Conservation (phyloP, 1,140 invertebrate species). For the Drosophila bifasciata region DNA sequence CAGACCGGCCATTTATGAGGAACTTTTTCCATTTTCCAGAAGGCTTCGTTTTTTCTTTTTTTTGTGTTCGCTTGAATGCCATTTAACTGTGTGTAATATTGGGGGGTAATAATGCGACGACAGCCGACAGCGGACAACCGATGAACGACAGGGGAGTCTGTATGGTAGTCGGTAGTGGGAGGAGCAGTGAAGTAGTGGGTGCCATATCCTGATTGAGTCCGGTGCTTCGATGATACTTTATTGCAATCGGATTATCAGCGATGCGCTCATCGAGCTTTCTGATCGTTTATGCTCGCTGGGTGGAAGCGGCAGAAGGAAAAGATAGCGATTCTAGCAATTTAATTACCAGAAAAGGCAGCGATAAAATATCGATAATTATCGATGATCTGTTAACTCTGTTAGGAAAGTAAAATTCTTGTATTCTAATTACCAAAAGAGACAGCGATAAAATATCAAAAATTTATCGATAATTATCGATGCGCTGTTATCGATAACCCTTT, state of each 20-base stretch:
- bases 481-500: no score
- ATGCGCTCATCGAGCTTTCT: not conserved
- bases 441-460: no score
- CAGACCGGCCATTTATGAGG: conserved; percentile 58
- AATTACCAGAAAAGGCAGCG: no score
- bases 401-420: no score
- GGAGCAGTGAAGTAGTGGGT: not conserved
- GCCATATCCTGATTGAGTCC: conserved; percentile 53
- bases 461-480: no score
- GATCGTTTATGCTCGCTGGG: no score
- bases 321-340: no score
- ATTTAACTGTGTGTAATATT: conserved; percentile 67
- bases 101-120: conserved; percentile 44
- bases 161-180: no score
- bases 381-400: no score
- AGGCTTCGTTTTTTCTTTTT: conserved; percentile 2
- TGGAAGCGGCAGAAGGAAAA: no score
- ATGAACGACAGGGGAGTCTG: conserved; percentile 26
- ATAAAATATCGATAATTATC: no score
- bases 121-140: conserved; percentile 20
- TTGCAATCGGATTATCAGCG: conserved; percentile 44
- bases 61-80: conserved; percentile 40
- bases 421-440: no score
- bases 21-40: conserved; percentile 59
- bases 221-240: conserved; percentile 65